Base-by-base conservation (phyloP, 92 coral and sea anemone species). In the Hydrozoanthus gracilis region DNA sequence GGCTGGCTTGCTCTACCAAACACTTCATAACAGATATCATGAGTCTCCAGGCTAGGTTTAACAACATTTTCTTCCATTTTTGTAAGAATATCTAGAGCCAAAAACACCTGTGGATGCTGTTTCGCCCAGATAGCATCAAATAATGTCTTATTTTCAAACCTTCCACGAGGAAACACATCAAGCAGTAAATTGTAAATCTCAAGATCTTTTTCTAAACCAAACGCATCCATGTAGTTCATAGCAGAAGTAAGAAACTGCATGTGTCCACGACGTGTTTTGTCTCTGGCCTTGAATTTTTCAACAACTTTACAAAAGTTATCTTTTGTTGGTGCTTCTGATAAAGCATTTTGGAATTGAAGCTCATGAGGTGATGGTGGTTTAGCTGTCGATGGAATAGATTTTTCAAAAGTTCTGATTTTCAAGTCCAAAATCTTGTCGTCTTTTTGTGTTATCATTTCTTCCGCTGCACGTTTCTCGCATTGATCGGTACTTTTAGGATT, bases 51-150 rank as follows among this genome's bases (percentile, higher is more conserved):
- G 44, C 91, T 92, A 12, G 99, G 99, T 39, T 91, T 88, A 1
- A 97, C 48, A 65, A 93, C 96, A 75, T 97, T 92, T 74, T 97
- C 99, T 66, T 97, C 99, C 96, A 97, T 93, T 86, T 95, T 91
- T 0, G 99, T 97, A 18, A 97, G 83, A 46, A 97, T 92, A 44
- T 97, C 98, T 71, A 97, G 69, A 9, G 99, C 99, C n/a, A 94
- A 87, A 70, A 92, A 95, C 15, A 92, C 92, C 79, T 97, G 99
- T 13, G 99, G 99, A 20, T 95, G 99, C 61, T 90, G 88, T 64
- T 95, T 93, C 11, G 99, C 95, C 99, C 99, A 97, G 54, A 97
- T 92, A 54, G 99, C 98, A 92, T 97, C 99, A 79, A 97, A 97
- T 9, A 97, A 93, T 50, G 93, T 95, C 60, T 86, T 93, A 71